Conservation (phyloP, 2,797 vertebrate species). For the Diplodus sargus region DNA sequence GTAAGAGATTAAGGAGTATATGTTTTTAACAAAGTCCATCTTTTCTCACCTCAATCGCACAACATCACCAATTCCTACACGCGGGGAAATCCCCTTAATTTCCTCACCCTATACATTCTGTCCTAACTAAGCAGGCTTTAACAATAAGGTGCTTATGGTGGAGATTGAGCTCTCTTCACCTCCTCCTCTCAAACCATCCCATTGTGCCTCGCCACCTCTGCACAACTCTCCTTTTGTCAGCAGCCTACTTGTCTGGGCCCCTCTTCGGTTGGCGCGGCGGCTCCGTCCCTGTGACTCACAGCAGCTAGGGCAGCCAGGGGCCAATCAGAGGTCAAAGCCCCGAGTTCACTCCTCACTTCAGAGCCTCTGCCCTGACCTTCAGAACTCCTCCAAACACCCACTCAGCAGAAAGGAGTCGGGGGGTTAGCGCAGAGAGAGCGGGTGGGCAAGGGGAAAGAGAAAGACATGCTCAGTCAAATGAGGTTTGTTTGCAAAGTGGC, state of each 20-base stretch:
- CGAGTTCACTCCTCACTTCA: slow-evolving; percentile 50
- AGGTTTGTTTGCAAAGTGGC: slow-evolving; percentile 73
- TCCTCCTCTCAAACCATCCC: slow-evolving; percentile 72
- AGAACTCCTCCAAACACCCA: slow-evolving; percentile 73
- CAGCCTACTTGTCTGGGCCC: slow-evolving; percentile 51
- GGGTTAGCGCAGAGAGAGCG: slow-evolving; percentile 39
- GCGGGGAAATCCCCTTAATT: slow-evolving; percentile 57
- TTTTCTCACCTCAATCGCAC: neutral
- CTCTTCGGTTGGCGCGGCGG: slow-evolving; percentile 44
- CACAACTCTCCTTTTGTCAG: slow-evolving; percentile 77
- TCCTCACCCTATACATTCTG: slow-evolving; percentile 37
- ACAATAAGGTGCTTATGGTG: slow-evolving; percentile 67
- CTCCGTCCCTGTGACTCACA: slow-evolving; percentile 78
- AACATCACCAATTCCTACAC: slow-evolving; percentile 29
- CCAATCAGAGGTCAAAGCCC: slow-evolving; percentile 76
- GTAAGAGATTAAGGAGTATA: neutral
- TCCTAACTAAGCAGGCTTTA: slow-evolving; percentile 65
- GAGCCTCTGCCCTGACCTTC: slow-evolving; percentile 76
- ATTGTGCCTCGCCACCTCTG: slow-evolving; percentile 79
- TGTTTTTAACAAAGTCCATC: neutral
- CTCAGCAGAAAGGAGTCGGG: slow-evolving; percentile 80
- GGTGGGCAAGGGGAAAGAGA: slow-evolving; percentile 50
- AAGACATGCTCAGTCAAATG: slow-evolving; percentile 67
- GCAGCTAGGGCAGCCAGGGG: slow-evolving; percentile 59
- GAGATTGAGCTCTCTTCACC: slow-evolving; percentile 66